phyloP scores from a whole-genome alignment of 2,888 invertebrate genomes.

The Molorchus minor region DNA sequence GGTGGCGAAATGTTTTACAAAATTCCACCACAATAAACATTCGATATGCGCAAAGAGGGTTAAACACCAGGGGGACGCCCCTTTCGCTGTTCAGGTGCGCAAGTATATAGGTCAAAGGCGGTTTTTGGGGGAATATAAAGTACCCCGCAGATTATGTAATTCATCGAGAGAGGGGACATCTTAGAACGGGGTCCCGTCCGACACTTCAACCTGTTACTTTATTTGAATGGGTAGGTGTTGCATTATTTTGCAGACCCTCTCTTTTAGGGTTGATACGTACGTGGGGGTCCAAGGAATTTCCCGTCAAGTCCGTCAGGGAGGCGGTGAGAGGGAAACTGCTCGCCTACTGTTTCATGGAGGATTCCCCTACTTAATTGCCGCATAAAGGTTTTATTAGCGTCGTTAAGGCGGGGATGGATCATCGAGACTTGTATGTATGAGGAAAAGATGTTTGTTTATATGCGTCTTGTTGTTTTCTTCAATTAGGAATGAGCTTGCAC shows the following conservation, averaged over 20 bases:
- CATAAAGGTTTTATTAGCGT: too few species aligned
- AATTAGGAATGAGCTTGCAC: too few species aligned
- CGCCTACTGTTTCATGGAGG: not conserved
- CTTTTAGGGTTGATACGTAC: conserved; percentile 30
- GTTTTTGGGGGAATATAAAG: conserved; percentile 43
- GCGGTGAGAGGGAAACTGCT: conserved; percentile 20
- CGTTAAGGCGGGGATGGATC: too few species aligned
- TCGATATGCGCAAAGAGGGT: conserved; percentile 33
- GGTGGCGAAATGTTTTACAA: too few species aligned
- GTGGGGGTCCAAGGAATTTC: conserved; percentile 28
- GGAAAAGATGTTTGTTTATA: too few species aligned
- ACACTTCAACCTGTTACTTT: conserved; percentile 45
- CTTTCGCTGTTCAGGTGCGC: conserved; percentile 32
- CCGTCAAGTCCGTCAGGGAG: conserved; percentile 1
- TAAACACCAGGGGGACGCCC: conserved; percentile 30
- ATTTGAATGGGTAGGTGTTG: conserved; percentile 38
- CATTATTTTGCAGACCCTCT: conserved; percentile 36
- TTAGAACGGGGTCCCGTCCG: conserved; percentile 37
- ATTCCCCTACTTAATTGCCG: not conserved
- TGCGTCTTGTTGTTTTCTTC: too few species aligned
- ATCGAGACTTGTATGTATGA: too few species aligned
- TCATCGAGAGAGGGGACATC: conserved; percentile 38
- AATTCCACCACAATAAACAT: conserved; percentile 5
- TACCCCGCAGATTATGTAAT: conserved; percentile 41
- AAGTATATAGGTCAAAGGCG: conserved; percentile 45